A percentile compares a stretch with the other conserved stretches of the same genome.
These are phyloP conservation scores for Xanthia togata DNA, from an alignment of 2,888 invertebrate species.

Conservation along the genomic window DNA sequence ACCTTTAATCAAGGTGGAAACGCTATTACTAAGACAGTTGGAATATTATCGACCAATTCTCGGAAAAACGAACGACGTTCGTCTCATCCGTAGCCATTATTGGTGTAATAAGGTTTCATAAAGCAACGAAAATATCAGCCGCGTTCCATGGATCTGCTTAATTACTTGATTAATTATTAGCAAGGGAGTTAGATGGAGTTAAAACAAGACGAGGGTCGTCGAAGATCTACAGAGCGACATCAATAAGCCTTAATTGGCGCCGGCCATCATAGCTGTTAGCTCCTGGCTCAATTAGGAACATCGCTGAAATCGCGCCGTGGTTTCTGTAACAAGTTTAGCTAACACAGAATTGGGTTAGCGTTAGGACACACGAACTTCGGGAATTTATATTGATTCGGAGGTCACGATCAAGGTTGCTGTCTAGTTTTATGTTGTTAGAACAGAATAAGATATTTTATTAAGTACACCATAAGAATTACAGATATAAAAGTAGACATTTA, in stretches of 20 bases:
- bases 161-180: slow-evolving; percentile 90
- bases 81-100: slow-evolving; percentile 15
- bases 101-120: slow-evolving; percentile 59
- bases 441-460: background rate
- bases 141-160: slow-evolving; percentile 79
- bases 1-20: background rate
- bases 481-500: background rate
- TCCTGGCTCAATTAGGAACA: slow-evolving; percentile 84
- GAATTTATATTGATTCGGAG: slow-evolving; percentile 52
- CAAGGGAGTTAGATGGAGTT: slow-evolving; percentile 84
- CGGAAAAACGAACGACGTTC: background rate
- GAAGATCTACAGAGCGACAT: slow-evolving; percentile 86
- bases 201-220: slow-evolving; percentile 87
- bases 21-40: background rate
- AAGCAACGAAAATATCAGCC: slow-evolving; percentile 77
- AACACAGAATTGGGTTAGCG: slow-evolving; percentile 63
- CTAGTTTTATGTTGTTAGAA: background rate
- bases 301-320: slow-evolving; percentile 70
- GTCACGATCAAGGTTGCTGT: slow-evolving; percentile 45
- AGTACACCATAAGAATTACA: background rate
- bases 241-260: slow-evolving; percentile 88
- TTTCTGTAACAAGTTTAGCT: slow-evolving; percentile 64
- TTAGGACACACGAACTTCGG: slow-evolving; percentile 62
- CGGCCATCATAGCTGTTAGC: slow-evolving; percentile 86
- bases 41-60: slow-evolving; percentile 7